Conservation (phyloP, 2,888 invertebrate genomes). For the Acanthosepion esculentum region DNA sequence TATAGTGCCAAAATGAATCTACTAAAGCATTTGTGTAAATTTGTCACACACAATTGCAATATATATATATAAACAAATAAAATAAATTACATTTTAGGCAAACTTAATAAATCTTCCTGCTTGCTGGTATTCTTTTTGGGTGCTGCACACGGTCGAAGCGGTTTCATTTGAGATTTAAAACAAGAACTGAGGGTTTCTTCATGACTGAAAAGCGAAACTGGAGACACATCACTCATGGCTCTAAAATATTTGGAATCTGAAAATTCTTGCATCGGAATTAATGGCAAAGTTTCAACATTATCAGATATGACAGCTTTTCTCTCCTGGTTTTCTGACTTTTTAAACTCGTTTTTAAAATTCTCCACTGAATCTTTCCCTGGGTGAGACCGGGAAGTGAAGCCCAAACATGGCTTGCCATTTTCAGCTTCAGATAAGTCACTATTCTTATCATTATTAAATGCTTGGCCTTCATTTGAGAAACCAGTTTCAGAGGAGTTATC, state of each 20-base stretch:
- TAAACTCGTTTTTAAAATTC: neutral
- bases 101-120: neutral
- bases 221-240: neutral
- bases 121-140: neutral
- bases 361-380: neutral
- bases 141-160: neutral
- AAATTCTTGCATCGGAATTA: neutral
- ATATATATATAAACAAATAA: neutral
- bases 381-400: neutral
- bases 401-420: neutral
- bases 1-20: too few relatives aligned
- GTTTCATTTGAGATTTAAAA: neutral
- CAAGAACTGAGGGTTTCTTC: neutral
- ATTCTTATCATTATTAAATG: neutral
- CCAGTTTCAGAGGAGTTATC: neutral
- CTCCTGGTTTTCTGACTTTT: neutral
- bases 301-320: neutral
- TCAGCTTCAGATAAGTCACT: neutral
- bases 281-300: neutral
- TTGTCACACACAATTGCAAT: neutral
- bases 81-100: neutral
- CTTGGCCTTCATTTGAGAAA: neutral
- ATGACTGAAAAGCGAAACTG: neutral
- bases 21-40: too few relatives aligned
- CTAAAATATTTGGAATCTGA: neutral